Base-by-base conservation (phyloP, 2,888 invertebrate species). In the Leptopilina myrica region DNA sequence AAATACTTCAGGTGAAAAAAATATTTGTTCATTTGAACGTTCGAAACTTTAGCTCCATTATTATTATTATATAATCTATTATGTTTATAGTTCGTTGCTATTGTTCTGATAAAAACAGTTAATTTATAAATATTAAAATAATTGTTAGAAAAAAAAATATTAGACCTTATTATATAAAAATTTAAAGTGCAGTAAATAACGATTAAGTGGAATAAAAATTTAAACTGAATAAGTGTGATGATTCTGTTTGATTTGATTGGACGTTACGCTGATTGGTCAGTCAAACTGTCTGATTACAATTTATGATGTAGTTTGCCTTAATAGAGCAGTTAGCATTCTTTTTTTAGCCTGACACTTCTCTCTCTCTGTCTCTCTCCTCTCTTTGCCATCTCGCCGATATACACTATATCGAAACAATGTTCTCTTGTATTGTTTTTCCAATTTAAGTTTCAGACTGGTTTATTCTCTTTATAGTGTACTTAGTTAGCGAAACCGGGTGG, bases 401-500 rank as follows among this genome's bases (percentile, higher is more conserved):
- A 56, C 43, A 56, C 43, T 40, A 73, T 73, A 73, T 73, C 40
- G 73, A 56, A 67, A 33, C 53, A 26, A 14, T 73, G 33, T 73
- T 73, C 73, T 73, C 73, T 73, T 33, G 33, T 73, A 53, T 56
- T 62, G 62, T 73, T 73, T 56, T 73, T 73, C 33, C 33, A 33
- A 73, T 73, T 73, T n/a, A 73, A 40, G 40, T 33, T 79, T 69
- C 76, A 76, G 69, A 64, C 76, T 67, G 81, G 80, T 82, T 82
- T 82, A 79, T 83, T 82, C 83, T 78, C 78, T 75, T 78, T 79
- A 65, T 76, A 77, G 79, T 78, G 80, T 79, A 80, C 81, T 81
- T 84, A 84, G 82, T 83, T 83, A 85, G 88, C 90, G 88, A 90
- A 89, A 87, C 88, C 85, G 85, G 86, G 85, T 86, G 86, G 85